phyloP scores from a whole-genome alignment of 2,888 invertebrate species.

The Xestia sexstrigata region DNA sequence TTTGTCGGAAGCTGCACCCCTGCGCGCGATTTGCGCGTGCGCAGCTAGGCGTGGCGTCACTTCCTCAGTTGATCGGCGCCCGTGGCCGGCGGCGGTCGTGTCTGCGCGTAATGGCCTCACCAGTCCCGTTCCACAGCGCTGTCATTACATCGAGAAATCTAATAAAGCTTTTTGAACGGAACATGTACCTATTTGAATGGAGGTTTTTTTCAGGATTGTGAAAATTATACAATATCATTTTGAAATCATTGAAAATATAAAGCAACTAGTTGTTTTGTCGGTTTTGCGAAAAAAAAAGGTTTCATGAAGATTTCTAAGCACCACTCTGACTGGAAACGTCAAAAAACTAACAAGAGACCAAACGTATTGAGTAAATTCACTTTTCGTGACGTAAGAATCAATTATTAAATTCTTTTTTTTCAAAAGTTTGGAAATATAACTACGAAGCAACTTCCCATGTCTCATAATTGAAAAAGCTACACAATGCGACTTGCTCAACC shows the following conservation, averaged over 20 bases:
- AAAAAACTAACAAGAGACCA: neutral
- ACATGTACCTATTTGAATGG: conserved; percentile 32
- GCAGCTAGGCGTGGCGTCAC: conserved; percentile 70
- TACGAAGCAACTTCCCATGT: conserved; percentile 23
- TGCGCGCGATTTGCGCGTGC: conserved; percentile 67
- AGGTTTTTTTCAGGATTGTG: conserved; percentile 9
- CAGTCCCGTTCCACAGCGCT: conserved; percentile 74
- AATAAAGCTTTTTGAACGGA: conserved; percentile 59
- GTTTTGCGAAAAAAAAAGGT: no score
- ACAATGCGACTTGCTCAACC: conserved; percentile 53
- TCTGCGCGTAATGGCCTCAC: conserved; percentile 81
- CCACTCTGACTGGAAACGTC: neutral
- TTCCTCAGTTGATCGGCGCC: conserved; percentile 84
- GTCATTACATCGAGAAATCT: conserved; percentile 66
- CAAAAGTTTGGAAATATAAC: conserved; percentile 31
- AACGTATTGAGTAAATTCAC: neutral
- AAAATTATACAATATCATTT: neutral
- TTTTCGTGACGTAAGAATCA: conserved; percentile 6
- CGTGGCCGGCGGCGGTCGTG: conserved; percentile 85
- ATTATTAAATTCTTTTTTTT: conserved; percentile 37
- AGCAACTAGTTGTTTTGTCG: no score
- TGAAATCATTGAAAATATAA: no score
- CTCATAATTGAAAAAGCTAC: conserved; percentile 50
- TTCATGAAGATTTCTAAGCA: neutral
- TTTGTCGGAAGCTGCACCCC: conserved; percentile 76